Evolutionary conservation across 2,888 invertebrate species (phyloP).

Genomic region (Belgica antarctica): DNA sequence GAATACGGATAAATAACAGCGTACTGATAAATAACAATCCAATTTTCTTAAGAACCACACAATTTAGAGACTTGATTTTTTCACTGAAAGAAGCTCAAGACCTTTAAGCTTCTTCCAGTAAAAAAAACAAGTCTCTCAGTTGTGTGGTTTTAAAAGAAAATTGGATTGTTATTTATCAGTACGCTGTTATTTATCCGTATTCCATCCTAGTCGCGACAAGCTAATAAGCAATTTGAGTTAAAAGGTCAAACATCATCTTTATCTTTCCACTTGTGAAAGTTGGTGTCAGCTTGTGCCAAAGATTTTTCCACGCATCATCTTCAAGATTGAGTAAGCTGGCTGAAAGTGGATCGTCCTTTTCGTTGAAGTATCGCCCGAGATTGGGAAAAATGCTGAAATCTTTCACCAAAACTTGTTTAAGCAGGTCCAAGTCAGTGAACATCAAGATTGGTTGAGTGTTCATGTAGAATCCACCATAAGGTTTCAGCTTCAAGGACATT

Average conservation of each 20-base stretch:
- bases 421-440: not conserved
- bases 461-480: not conserved
- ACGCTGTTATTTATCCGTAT: too few relatives aligned
- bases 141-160: too few relatives aligned
- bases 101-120: too few relatives aligned
- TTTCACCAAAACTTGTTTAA: not conserved
- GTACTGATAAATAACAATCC: too few relatives aligned
- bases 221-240: not conserved
- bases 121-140: too few relatives aligned
- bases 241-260: not conserved
- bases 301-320: not conserved
- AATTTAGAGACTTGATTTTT: too few relatives aligned
- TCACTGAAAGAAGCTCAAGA: too few relatives aligned
- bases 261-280: constrained; percentile 33
- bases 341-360: constrained; percentile 30
- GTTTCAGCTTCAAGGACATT: too few relatives aligned
- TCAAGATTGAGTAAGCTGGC: not conserved
- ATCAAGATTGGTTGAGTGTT: not conserved
- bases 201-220: too few relatives aligned
- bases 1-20: too few relatives aligned
- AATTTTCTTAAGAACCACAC: too few relatives aligned
- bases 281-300: not conserved
- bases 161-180: too few relatives aligned
- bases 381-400: not conserved
- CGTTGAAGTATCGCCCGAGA: constrained; percentile 30